phyloP scores from a whole-genome alignment of 1,140 invertebrate species.

The Hestina assimilis region DNA sequence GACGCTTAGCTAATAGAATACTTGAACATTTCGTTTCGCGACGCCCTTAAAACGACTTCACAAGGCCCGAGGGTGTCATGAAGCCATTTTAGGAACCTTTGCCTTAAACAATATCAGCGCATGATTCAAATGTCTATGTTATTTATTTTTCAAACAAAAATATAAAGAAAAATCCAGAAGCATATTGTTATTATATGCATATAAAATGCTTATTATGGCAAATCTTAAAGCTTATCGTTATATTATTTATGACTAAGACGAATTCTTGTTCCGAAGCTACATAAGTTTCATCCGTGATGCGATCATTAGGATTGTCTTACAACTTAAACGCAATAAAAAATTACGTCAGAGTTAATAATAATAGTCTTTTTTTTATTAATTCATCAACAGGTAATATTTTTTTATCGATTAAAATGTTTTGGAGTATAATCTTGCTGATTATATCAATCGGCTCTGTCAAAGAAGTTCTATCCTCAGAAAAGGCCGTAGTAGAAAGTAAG shows the following conservation, averaged over 20 bases:
- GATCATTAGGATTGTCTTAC: constrained; percentile 25
- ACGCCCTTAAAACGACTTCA: no score
- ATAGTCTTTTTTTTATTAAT: constrained; percentile 2
- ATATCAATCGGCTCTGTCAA: no score
- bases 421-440: no score
- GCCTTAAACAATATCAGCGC: no score
- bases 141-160: background rate
- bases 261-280: constrained; percentile 26
- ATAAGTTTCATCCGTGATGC: constrained; percentile 29
- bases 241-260: constrained; percentile 27
- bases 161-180: background rate
- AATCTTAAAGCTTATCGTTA: constrained; percentile 4
- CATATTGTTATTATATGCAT: background rate
- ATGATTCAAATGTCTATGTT: no score
- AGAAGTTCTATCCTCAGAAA: no score
- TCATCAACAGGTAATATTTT: background rate
- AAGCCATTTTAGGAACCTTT: no score
- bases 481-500: no score
- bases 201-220: constrained; percentile 1
- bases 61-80: no score
- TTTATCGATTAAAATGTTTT: background rate
- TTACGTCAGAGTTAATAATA: constrained; percentile 17
- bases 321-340: constrained; percentile 18
- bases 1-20: no score
- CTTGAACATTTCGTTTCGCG: no score